phyloP scores from a whole-genome alignment of 2,888 invertebrate genomes.

The Melinaea marsaeus region DNA sequence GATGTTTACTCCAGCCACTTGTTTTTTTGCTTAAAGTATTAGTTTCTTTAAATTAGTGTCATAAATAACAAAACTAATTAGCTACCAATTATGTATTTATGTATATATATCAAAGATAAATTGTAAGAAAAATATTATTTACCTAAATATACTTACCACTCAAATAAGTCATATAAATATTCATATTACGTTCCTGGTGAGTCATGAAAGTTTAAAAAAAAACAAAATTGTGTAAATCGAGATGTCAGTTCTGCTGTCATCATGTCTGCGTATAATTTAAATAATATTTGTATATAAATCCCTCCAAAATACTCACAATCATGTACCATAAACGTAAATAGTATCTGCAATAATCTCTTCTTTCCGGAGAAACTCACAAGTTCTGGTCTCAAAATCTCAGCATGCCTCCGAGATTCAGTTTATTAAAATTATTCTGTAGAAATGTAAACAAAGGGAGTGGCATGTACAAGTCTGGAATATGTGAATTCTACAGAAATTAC shows the following conservation, averaged over 20 bases:
- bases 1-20: no score
- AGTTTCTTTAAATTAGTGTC: no score
- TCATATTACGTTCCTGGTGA: slow-evolving; percentile 2
- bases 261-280: slow-evolving; percentile 43
- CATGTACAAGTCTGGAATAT: slow-evolving; percentile 17
- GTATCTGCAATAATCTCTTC: slow-evolving; percentile 2
- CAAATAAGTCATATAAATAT: neutral
- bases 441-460: slow-evolving; percentile 1
- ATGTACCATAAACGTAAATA: slow-evolving; percentile 38
- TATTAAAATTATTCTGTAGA: slow-evolving; percentile 41
- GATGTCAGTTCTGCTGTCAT: slow-evolving; percentile 44
- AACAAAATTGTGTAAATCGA: slow-evolving; percentile 7
- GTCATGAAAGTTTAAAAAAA: neutral
- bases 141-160: no score
- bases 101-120: no score
- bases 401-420: slow-evolving; percentile 45
- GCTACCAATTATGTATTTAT: no score
- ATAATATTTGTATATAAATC: slow-evolving; percentile 34
- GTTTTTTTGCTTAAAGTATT: no score
- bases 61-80: no score
- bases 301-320: slow-evolving; percentile 41
- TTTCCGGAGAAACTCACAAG: slow-evolving; percentile 1
- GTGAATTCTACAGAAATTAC: slow-evolving; percentile 35
- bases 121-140: no score
- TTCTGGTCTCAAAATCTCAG: slow-evolving; percentile 22